Evolutionary conservation across 2,888 invertebrate species (phyloP).

Genomic region (Drosophila quinaria): DNA sequence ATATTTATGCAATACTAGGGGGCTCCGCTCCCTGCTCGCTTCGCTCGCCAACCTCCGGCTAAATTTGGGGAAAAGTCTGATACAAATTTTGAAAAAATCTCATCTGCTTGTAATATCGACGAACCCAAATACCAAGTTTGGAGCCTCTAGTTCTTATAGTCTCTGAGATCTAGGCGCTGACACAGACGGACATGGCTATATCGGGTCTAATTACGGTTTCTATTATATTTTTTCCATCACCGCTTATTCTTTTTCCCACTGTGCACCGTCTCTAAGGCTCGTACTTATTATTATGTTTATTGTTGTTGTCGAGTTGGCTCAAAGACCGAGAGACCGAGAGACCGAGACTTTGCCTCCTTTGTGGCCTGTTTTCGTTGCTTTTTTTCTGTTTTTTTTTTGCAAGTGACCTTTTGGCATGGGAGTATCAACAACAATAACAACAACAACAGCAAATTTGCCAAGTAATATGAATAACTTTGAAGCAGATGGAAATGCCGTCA

Average conservation of each 20-base stretch:
- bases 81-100: too few relatives aligned
- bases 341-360: constrained; percentile 31
- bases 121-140: too few relatives aligned
- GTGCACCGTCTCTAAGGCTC: constrained; percentile 32
- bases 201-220: too few relatives aligned
- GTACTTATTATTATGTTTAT: constrained; percentile 55
- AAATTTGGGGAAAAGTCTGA: too few relatives aligned
- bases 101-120: too few relatives aligned
- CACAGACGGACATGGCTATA: too few relatives aligned
- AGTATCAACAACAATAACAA: constrained; percentile 32
- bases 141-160: too few relatives aligned
- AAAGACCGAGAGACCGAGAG: constrained; percentile 25
- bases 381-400: constrained; percentile 16
- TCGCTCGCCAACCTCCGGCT: too few relatives aligned
- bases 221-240: too few relatives aligned
- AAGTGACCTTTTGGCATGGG: constrained; percentile 71
- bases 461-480: constrained; percentile 51
- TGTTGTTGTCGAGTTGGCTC: constrained; percentile 33
- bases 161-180: too few relatives aligned
- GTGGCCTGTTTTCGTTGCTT: constrained; percentile 37
- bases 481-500: constrained; percentile 50
- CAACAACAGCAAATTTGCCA: constrained; percentile 47
- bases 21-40: too few relatives aligned
- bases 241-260: not conserved
- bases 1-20: too few relatives aligned